Base-by-base conservation (phyloP, 2,113 vertebrate species). In the Hippocampus barbouri region DNA sequence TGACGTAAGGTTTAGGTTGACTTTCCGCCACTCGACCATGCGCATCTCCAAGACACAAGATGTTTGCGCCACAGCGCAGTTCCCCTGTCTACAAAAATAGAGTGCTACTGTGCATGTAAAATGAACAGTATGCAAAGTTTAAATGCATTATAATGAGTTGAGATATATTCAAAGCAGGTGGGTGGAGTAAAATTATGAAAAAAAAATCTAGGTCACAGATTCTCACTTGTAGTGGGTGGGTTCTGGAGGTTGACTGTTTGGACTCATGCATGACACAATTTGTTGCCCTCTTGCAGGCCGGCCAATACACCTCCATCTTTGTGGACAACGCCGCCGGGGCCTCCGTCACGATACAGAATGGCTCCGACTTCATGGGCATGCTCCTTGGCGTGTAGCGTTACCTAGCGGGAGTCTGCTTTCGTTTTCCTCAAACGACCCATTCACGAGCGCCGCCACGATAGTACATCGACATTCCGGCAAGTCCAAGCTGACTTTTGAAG, bases 251-350 rank as follows among this genome's bases (percentile, higher is more conserved):
- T 25, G 2, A 57, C 56, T 25, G 53, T 56, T 23, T n/a, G n/a
- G 53, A 56, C 21, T 57, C 1, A 59, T 25, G 56, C 25, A n/a
- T 21, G 2, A 6, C 34, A 43, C 4, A 23, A 15, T 41, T 16
- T n/a, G 5, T 34, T 68, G 45, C 45, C 53, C 67, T 73, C 69
- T 75, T 30, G 30, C 85, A 98, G 97, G 93, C 89, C 4, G 96
- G 96, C 0, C 96, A 99, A 69, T 98, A 97, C 71, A 93, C 94
- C 5, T 99, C 96, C 3, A 93, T 99, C 86, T 98, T 98, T 21
- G 95, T 98, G 89, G 96, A 98, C 86, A 98, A 98, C 2, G 90
- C 95, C 0, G 95, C 95, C 0, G 93, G 94, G 0, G 94, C 93
- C 0, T 87, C 94, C 2, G 71, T 98, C 70, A 94, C 94, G 47